These are phyloP conservation scores for Siphlonurus alternatus DNA, from an alignment of 2,888 invertebrate species.

Conservation along the genomic window DNA sequence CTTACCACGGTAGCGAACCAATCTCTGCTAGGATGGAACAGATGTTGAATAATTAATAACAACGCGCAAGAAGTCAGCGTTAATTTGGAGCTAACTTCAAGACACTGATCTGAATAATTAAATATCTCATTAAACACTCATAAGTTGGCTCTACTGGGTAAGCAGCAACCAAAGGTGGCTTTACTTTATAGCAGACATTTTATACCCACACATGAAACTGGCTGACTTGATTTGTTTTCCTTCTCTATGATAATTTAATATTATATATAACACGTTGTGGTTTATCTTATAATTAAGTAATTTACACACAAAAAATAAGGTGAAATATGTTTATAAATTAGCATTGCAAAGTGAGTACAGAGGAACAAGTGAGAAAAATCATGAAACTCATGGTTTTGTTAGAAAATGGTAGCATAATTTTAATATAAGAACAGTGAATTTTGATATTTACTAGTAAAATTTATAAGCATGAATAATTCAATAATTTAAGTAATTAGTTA, in stretches of 20 bases:
- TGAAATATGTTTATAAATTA: neutral
- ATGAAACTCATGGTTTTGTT: too few species aligned
- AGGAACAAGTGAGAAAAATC: too few species aligned
- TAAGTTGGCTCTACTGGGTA: too few species aligned
- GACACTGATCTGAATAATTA: neutral
- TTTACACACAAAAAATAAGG: neutral
- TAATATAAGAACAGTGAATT: too few species aligned
- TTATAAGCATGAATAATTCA: too few species aligned
- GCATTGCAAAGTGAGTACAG: too few species aligned
- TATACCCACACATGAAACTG: too few species aligned
- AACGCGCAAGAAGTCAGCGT: neutral
- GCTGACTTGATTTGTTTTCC: neutral
- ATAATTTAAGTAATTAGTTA: neutral
- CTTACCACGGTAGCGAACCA: neutral
- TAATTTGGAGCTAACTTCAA: neutral
- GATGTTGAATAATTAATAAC: neutral
- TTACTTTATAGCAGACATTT: too few species aligned
- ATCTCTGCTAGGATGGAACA: neutral
- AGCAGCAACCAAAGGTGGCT: too few species aligned
- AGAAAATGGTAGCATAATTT: too few species aligned
- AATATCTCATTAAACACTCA: neutral
- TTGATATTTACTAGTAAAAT: too few species aligned
- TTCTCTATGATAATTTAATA: neutral
- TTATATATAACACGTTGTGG: neutral
- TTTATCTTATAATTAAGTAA: neutral